Base-by-base conservation (phyloP, 2,888 invertebrate species). In the Cheiracanthium punctorium region DNA sequence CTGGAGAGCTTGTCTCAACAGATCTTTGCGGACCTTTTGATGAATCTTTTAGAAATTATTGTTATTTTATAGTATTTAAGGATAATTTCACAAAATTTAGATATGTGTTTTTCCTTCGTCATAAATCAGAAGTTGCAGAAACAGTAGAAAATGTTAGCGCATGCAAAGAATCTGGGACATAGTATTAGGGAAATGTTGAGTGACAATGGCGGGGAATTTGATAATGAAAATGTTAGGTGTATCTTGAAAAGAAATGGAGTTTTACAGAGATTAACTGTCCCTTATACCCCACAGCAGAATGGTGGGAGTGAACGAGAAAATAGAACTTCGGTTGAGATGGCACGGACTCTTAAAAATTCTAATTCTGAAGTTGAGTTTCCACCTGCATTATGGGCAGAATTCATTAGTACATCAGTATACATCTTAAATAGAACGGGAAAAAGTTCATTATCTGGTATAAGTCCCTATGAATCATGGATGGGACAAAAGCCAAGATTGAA, bases 1-100 rank as follows among this genome's bases (percentile, higher is more conserved):
- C 64, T 24, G 28, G 64, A 10, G 64, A 64, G 28, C 5, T 64
- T 24, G 14, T 64, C 28, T 64, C 64, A 29, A 10, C 37, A 37
- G 88, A 89, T 76, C 69, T 88, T 0, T 88, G 87, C 52, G 82
- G 89, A 20, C 74, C 75, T 4, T 88, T 88, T 70, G 41, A 80
- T 10, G 41, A 58, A 24, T 76, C 52, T 0, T 87, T 72, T 14
- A 69, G 70, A 48, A 85, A 84, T 32, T 48, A 29, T 4, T 8
- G 20, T n/a, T 82, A 80, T n/a, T 87, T 89, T 48, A 79, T 86
- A 2, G 48, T 84, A n/a, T 88, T 88, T 41, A 89, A 80, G 33
- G 88, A 88, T 70, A 4, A 37, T 37, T 37, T 37, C 37, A 37
- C 37, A 7, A 37, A 37, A 37, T 37, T 37, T 37, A 4, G 10